Conservation (phyloP, 2,797 vertebrate genomes). For the Characodon lateralis region DNA sequence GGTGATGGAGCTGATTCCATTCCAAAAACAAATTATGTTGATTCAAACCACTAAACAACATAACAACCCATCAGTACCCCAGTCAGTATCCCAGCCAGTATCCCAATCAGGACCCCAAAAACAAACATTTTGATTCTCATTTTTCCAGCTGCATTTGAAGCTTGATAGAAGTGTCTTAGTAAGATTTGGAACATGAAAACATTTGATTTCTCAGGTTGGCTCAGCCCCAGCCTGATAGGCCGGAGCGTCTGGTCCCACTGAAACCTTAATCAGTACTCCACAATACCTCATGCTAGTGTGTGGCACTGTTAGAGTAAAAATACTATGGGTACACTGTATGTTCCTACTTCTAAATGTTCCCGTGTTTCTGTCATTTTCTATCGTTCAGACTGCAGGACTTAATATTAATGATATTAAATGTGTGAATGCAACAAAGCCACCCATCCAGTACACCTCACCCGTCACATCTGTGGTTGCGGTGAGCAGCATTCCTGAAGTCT, state of each 20-base stretch:
- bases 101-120: neutral
- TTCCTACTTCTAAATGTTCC: neutral
- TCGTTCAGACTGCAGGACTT: slow-evolving; percentile 52
- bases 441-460: slow-evolving; percentile 26
- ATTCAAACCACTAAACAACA: no score
- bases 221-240: neutral
- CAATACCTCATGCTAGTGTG: slow-evolving; percentile 16
- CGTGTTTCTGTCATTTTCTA: slow-evolving; percentile 9
- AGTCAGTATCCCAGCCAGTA: no score
- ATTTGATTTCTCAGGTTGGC: neutral
- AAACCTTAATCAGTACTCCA: slow-evolving; percentile 20
- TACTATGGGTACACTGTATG: neutral
- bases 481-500: slow-evolving; percentile 43
- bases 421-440: slow-evolving; percentile 22
- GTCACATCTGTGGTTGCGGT: slow-evolving; percentile 16
- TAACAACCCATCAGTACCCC: no score
- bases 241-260: slow-evolving; percentile 9
- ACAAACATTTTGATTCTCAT: neutral
- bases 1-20: no score
- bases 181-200: neutral
- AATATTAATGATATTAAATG: slow-evolving; percentile 31
- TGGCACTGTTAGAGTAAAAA: slow-evolving; percentile 24
- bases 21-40: no score
- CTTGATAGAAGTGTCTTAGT: neutral
- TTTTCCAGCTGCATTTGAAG: neutral